Base-by-base conservation (phyloP, 2,113 vertebrate species). In the Anseranas semipalmata region DNA sequence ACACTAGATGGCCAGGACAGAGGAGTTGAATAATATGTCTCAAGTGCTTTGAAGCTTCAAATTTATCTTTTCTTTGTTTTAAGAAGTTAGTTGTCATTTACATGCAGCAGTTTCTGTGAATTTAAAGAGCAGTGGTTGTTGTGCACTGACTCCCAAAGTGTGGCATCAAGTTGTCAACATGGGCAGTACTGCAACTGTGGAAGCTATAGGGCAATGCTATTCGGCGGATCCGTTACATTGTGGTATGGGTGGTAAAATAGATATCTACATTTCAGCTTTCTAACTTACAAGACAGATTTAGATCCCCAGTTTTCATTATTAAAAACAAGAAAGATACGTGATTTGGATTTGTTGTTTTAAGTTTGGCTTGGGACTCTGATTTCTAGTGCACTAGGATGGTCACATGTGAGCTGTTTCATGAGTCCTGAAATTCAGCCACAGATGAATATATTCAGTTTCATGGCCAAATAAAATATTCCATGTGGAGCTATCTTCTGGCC, bases 401-500 rank as follows among this genome's bases (percentile, higher is more conserved):
- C 82, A 67, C 95, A 91, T 88, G 48, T 46, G 82, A 88, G 82
- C 73, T 92, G 75, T 91, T 96, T 80, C 59, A 11, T 27, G 81
- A 95, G 71, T 81, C 80, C 87, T 94, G 95, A 96, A 91, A 79
- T 96, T 85, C 87, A 87, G 87, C 89, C 91, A 89, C 77, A 70
- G 66, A 85, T 87, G 6, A 96, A 79, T 94, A 78, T 85, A 65
- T 89, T 89, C 66, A 78, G 18, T 79, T 93, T 92, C 68, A 2
- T 76, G 74, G 94, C 91, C 87, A 95, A 96, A 91, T 91, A 87
- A 95, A 95, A 95, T 91, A 91, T 82, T 96, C 89, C 93, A 91
- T 68, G 91, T 95, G 94, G 93, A 89, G 33, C 87, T 94, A 58
- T 96, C 89, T 95, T 82, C 89, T 91, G 89, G 84, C 60, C 43